Percentiles rank a stretch among this genome's conserved stretches.
phyloP scores from a whole-genome alignment of 2,113 vertebrate genomes.

The Gorsachius goisagi region DNA sequence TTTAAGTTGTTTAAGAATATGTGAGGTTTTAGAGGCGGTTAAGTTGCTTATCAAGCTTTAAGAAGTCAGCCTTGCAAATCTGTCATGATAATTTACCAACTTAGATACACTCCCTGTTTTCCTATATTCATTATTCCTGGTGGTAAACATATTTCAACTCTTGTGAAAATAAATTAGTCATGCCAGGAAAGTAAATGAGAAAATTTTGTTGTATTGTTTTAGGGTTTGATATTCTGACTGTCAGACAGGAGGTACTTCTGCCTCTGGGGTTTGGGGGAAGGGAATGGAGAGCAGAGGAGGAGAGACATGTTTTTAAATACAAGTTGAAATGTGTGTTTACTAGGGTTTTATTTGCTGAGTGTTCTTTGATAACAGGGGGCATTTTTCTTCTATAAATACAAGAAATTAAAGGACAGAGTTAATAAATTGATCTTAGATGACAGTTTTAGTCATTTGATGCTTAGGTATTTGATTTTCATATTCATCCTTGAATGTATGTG shows the following conservation, averaged over 20 bases:
- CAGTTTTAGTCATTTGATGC: background rate
- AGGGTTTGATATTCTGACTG: background rate
- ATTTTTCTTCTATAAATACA: background rate
- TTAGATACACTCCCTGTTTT: background rate
- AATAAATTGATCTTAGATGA: background rate
- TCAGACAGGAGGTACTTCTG: background rate
- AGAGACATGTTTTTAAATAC: background rate
- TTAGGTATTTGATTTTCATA: background rate
- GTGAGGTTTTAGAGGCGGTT: background rate
- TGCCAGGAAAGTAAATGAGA: background rate
- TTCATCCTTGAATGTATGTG: background rate
- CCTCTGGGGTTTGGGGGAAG: background rate
- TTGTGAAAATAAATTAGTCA: background rate
- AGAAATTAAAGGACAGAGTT: background rate
- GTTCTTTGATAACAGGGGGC: background rate
- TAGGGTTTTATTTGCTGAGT: background rate
- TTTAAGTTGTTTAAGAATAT: background rate
- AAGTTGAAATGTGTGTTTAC: background rate
- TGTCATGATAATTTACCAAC: background rate
- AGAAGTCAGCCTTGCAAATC: background rate
- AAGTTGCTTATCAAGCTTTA: slow-evolving; percentile 26
- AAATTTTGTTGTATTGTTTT: background rate
- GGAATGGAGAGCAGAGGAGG: background rate
- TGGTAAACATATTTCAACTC: background rate
- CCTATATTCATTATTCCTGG: background rate